Conservation (phyloP, 2,797 vertebrate species). For the Cuculus canorus region DNA sequence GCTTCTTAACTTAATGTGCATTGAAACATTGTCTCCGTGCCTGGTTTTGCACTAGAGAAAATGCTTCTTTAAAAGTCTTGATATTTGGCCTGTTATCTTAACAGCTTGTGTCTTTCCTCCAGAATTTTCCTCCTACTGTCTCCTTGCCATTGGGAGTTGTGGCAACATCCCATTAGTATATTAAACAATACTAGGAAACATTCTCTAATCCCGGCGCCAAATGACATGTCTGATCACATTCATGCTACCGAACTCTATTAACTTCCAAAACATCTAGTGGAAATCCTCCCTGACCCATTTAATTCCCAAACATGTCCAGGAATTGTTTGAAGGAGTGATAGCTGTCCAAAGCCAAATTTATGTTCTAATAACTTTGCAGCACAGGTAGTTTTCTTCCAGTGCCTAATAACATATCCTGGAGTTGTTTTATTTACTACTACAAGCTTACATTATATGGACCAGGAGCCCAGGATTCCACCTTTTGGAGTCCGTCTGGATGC, state of each 20-base stretch:
- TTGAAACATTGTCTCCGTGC: background rate
- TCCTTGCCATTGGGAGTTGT: background rate
- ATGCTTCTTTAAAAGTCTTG: background rate
- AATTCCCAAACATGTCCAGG: background rate
- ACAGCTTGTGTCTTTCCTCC: background rate
- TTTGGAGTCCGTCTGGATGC: background rate
- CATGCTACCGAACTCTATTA: background rate
- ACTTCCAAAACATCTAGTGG: background rate
- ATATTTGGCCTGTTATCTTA: background rate
- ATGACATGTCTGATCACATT: background rate
- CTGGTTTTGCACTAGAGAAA: background rate
- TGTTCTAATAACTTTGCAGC: background rate
- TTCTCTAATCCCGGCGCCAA: background rate
- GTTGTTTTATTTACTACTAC: background rate
- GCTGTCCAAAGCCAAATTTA: background rate
- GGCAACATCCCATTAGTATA: background rate
- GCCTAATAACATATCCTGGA: background rate
- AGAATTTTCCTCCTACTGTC: background rate
- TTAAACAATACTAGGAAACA: constrained; percentile 28
- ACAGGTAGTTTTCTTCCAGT: background rate
- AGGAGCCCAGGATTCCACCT: background rate
- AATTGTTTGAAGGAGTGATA: background rate
- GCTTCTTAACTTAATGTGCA: no score
- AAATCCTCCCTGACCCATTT: background rate
- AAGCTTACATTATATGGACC: background rate